phyloP scores from a whole-genome alignment of 2,113 vertebrate genomes.

The Psittacus erithacus region DNA sequence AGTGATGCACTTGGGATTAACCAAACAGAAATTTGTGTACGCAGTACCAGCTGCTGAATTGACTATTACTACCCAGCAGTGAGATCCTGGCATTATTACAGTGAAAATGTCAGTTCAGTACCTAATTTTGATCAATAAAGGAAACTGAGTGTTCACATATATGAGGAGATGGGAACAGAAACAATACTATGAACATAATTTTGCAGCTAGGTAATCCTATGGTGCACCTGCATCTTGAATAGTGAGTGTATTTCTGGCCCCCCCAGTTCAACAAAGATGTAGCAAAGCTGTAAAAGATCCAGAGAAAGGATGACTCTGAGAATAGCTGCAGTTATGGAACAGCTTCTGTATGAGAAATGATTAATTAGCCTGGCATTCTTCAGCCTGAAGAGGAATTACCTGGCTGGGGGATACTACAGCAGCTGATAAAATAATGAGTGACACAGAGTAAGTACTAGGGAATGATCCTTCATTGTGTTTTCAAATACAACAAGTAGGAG shows the following conservation, averaged over 20 bases:
- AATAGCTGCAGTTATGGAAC: background rate
- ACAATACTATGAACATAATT: background rate
- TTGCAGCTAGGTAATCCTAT: background rate
- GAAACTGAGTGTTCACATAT: background rate
- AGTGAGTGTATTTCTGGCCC: background rate
- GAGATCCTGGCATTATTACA: background rate
- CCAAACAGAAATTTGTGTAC: background rate
- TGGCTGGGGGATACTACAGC: background rate
- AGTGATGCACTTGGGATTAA: background rate
- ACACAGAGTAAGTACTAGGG: background rate
- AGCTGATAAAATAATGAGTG: background rate
- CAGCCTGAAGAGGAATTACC: background rate
- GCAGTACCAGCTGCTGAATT: background rate
- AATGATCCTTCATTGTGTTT: background rate
- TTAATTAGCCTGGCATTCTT: background rate
- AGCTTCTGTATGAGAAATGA: background rate
- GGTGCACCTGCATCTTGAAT: background rate
- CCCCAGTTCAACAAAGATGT: background rate
- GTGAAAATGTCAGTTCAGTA: background rate
- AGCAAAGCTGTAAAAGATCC: background rate
- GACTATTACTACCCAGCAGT: background rate
- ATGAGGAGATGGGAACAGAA: background rate
- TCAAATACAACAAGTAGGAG: background rate
- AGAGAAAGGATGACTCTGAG: background rate
- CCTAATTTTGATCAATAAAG: background rate